Base-by-base conservation (phyloP, 2,113 vertebrate species). In the Grammomys surdaster region DNA sequence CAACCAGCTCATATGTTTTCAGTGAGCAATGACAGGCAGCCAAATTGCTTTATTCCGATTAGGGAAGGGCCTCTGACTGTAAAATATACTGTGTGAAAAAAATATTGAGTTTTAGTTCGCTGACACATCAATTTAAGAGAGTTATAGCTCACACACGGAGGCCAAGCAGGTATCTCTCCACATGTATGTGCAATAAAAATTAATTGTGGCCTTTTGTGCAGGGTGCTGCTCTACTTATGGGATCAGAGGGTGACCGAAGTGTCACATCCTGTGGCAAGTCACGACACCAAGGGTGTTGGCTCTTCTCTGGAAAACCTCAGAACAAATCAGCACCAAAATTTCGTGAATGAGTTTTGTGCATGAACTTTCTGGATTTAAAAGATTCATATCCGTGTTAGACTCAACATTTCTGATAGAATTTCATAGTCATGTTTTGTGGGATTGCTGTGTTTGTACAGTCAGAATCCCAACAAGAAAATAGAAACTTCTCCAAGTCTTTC, bases 1-100 rank as follows among this genome's bases (percentile, higher is more conserved):
- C 98, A 99, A 98, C 98, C 98, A 98, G 98, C 98, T 98, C 98
- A 98, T 99, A 98, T 98, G 98, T 98, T 99, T 98, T 98, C 98
- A 98, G 98, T 98, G 98, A 98, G 98, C 98, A 98, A 98, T 99
- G 98, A 98, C 98, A 98, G 98, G 98, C 97, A 98, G 98, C 98
- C 98, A 98, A 98, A 99, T 99, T 99, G 98, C 98, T 98, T 98
- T 98, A 98, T 98, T 98, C 98, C 97, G 98, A 98, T 98, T 98
- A 98, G 98, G 98, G 98, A 99, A 98, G 97, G 98, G 98, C 97
- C 97, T 98, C 98, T 98, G 98, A 98, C 98, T 98, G 98, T 98
- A 98, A 98, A 98, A 98, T 98, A 98, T 98, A 98, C 97, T 97
- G 97, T 97, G 97, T 1, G 81, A 98, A 98, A 98, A 98, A 98